Evolutionary conservation across 2,113 vertebrate genomes (phyloP).

Genomic region (Poecile atricapillus): DNA sequence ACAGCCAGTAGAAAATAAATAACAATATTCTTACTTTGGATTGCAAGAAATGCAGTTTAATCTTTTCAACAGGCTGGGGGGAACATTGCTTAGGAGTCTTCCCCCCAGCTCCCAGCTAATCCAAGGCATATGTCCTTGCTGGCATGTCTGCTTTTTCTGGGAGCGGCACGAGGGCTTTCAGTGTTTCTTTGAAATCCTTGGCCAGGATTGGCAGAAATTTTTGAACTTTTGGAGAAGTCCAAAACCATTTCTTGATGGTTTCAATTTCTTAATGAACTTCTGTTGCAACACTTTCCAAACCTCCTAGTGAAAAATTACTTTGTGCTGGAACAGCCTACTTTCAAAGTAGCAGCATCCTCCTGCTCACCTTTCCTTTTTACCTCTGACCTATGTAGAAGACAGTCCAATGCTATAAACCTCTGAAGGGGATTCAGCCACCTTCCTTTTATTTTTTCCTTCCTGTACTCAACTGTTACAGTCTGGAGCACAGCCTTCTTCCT

Average conservation of each 20-base stretch:
- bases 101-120: background rate
- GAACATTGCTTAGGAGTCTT: background rate
- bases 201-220: background rate
- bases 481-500: background rate
- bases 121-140: background rate
- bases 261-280: background rate
- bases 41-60: background rate
- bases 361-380: background rate
- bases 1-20: background rate
- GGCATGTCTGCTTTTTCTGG: background rate
- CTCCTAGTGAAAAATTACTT: background rate
- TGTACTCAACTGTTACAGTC: background rate
- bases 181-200: background rate
- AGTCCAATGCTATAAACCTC: background rate
- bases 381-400: background rate
- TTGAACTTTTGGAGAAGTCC: background rate
- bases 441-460: background rate
- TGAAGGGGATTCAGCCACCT: background rate
- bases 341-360: background rate
- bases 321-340: background rate
- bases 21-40: background rate
- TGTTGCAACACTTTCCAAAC: background rate
- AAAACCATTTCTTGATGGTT: background rate
- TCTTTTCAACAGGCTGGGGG: background rate
- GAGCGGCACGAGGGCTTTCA: background rate